phyloP scores from a whole-genome alignment of 2,113 vertebrate species.

The Halcyon senegalensis region DNA sequence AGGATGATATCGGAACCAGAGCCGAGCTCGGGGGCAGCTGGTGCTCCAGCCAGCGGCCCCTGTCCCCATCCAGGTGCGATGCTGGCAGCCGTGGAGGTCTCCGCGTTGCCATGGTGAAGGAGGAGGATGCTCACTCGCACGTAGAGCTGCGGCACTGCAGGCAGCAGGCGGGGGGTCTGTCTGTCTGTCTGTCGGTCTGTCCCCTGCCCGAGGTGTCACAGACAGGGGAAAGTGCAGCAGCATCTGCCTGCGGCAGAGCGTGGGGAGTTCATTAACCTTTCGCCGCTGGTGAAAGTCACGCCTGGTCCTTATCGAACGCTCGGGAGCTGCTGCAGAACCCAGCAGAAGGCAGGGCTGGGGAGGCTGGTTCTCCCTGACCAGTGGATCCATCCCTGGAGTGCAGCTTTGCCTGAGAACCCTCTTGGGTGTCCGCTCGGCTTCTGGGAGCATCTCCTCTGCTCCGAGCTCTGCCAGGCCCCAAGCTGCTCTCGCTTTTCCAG shows the following conservation, averaged over 20 bases:
- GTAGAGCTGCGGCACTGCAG: neutral
- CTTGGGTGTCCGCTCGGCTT: fast-evolving
- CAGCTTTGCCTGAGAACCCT: neutral
- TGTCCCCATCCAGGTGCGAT: neutral
- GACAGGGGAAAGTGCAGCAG: no score
- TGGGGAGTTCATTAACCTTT: neutral
- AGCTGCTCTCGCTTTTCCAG: neutral
- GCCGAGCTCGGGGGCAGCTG: neutral
- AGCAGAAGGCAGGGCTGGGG: neutral
- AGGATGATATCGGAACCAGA: fast-evolving
- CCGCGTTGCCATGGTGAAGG: neutral
- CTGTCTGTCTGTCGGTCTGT: no score
- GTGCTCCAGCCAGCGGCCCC: neutral
- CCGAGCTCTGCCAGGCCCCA: neutral
- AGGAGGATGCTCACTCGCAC: neutral
- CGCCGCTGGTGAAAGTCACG: fast-evolving
- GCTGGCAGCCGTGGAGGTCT: neutral
- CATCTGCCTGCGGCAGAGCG: neutral
- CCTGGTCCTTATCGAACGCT: fast-evolving
- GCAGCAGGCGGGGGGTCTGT: fast-evolving
- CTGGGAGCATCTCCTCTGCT: neutral
- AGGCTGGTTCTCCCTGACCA: neutral
- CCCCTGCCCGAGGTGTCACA: neutral
- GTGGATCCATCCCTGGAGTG: fast-evolving
- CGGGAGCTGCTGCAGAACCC: neutral